Evolutionary conservation across 37 sponge, comb jelly and placozoan genomes (phyloP), one percentile per base, ranked within the genome.

Genomic region (Spongia lamella): DNA sequence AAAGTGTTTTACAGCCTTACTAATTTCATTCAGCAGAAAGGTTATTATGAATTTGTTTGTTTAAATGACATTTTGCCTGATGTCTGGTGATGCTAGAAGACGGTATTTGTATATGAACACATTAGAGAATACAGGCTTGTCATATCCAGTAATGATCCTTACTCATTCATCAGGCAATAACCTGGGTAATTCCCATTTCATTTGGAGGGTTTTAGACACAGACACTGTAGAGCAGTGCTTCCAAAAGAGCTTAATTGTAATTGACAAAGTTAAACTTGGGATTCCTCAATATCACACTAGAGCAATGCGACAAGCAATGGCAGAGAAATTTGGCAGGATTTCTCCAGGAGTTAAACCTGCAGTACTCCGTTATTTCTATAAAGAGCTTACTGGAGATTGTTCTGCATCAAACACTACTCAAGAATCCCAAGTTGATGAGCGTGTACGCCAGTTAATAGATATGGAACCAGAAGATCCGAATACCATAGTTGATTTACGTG

Each of bases 381-480:
- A 11, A 14, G 30, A 9, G 7, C 11, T 73, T 16, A 72, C 73
- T 31, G 65, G 56, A 26, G 81, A 80, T 71, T 32, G 17, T 20
- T 40, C 82, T 35, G 82, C 74, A 38, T 13, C 82, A 14, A 20
- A 51, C 21, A 56, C 21, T 24, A 17, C 27, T 9, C 21, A 55
- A 13, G 61, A 82, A 56, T 58, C 38, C 35, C 60, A 56, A 1
- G 47, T 82, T 38, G 75, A 82, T 56, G 68, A 74, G 59, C 38
- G 73, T 30, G 36, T 82, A 0, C 16, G n/a, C 24, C 50, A 17
- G 22, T 32, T 66, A 4, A 17, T 80, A 15, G 72, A 80, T 27
- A 70, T 80, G 72, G 54, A 52, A 15, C 17, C 54, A 20, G 73
- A 76, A 63, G 83, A 82, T 38, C 61, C 83, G 36, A 34, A 68